Percentiles rank a stretch among this genome's conserved stretches.
Evolutionary conservation across 2,113 vertebrate species (phyloP).

Genomic region (Microcebus lehilahytsara): DNA sequence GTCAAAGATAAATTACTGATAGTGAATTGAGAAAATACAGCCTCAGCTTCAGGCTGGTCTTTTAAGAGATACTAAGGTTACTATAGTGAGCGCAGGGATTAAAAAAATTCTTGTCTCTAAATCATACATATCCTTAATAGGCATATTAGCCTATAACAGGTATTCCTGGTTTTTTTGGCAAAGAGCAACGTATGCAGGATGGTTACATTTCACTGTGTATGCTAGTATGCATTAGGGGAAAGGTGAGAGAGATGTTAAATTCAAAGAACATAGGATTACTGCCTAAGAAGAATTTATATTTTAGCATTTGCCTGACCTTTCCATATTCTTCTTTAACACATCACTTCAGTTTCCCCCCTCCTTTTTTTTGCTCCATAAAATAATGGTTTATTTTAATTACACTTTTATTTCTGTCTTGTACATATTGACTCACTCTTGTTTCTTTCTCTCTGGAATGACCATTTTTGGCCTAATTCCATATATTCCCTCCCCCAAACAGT

Average conservation of each 20-base stretch:
- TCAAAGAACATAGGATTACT: background rate
- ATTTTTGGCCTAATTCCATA: background rate
- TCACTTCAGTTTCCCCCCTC: background rate
- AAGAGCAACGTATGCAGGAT: background rate
- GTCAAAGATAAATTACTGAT: background rate
- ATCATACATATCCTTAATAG: background rate
- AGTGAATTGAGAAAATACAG: background rate
- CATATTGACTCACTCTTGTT: background rate
- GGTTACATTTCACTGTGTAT: background rate
- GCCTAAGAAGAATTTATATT: background rate
- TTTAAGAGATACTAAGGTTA: background rate
- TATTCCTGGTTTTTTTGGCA: background rate
- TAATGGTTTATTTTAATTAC: background rate
- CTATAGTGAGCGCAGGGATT: background rate
- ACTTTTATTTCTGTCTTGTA: background rate
- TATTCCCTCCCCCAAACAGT: background rate
- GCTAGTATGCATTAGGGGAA: background rate
- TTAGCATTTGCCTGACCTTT: slow-evolving; percentile 4
- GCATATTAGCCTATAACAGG: background rate
- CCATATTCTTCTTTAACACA: background rate
- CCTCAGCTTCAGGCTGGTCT: background rate
- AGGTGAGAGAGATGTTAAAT: background rate
- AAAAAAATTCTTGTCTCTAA: background rate
- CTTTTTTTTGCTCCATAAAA: background rate
- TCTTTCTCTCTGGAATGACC: background rate